Conservation (phyloP, 2,797 vertebrate genomes). For the Spheniscus humboldti region DNA sequence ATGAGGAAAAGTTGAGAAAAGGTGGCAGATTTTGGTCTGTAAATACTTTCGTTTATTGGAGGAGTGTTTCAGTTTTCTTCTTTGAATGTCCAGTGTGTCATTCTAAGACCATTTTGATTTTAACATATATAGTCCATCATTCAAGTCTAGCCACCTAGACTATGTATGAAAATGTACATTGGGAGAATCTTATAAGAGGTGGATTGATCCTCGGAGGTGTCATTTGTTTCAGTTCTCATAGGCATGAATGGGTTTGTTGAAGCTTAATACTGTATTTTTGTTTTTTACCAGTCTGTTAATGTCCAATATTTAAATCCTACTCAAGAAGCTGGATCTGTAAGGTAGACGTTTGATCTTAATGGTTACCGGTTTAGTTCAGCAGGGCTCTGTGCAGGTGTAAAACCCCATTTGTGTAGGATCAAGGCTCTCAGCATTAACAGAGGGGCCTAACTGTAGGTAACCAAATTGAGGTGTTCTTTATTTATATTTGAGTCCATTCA, state of each 20-base stretch:
- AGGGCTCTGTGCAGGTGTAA: background rate
- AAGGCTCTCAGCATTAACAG: background rate
- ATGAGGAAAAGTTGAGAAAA: background rate
- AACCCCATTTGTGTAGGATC: background rate
- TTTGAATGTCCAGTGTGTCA: background rate
- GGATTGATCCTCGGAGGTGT: background rate
- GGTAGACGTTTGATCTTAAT: background rate
- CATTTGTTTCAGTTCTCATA: background rate
- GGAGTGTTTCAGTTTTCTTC: background rate
- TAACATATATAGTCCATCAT: conserved; percentile 19
- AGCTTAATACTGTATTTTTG: background rate
- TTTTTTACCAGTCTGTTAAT: background rate
- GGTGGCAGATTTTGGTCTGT: background rate
- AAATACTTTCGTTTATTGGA: background rate
- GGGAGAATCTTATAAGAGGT: background rate
- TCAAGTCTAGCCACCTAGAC: background rate
- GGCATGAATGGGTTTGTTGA: background rate
- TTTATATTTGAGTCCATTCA: background rate
- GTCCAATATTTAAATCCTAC: background rate
- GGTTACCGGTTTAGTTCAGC: background rate
- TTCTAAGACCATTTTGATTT: conserved; percentile 41
- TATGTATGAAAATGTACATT: background rate
- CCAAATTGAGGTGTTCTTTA: background rate
- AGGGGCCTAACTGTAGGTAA: background rate
- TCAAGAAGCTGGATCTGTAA: background rate